Evolutionary conservation across 2,888 invertebrate genomes (phyloP).

Genomic region (Congeria kusceri): DNA sequence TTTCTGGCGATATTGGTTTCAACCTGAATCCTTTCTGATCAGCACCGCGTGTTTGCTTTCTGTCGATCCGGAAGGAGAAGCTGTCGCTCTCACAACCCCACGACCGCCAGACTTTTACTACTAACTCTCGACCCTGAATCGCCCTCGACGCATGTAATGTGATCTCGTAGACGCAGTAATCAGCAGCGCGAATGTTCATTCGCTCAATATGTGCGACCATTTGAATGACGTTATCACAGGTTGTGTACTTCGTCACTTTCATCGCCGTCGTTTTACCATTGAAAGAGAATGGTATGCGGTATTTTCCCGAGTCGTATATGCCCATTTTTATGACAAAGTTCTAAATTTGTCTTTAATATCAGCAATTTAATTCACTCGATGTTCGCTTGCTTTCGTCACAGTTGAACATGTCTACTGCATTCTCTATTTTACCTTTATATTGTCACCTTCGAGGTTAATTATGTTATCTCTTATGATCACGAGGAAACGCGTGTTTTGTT

Average conservation of each 20-base stretch:
- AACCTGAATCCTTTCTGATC: background rate
- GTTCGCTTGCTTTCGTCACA: no score
- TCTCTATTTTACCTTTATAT: background rate
- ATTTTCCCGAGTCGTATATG: conserved; percentile 18
- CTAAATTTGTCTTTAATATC: no score
- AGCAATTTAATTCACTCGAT: no score
- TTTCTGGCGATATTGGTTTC: background rate
- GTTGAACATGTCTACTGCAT: no score
- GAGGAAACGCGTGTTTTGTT: conserved; percentile 17
- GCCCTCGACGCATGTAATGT: conserved; percentile 23
- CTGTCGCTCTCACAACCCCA: conserved; percentile 45
- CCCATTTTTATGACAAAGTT: background rate
- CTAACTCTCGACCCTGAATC: conserved; percentile 23
- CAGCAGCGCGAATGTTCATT: background rate
- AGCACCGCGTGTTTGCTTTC: conserved; percentile 3
- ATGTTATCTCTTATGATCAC: background rate
- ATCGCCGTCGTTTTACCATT: conserved; percentile 16
- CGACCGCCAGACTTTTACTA: conserved; percentile 37
- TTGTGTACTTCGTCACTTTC: conserved; percentile 44
- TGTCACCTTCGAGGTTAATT: background rate
- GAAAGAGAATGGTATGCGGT: conserved; percentile 22
- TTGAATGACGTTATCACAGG: conserved; percentile 53
- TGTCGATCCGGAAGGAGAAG: conserved; percentile 24
- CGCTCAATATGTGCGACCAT: conserved; percentile 14
- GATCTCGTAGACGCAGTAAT: conserved; percentile 33